Evolutionary conservation across 2,113 vertebrate species (phyloP), one percentile per base, ranked within the genome.

Genomic region (Melanerpes aurifrons): DNA sequence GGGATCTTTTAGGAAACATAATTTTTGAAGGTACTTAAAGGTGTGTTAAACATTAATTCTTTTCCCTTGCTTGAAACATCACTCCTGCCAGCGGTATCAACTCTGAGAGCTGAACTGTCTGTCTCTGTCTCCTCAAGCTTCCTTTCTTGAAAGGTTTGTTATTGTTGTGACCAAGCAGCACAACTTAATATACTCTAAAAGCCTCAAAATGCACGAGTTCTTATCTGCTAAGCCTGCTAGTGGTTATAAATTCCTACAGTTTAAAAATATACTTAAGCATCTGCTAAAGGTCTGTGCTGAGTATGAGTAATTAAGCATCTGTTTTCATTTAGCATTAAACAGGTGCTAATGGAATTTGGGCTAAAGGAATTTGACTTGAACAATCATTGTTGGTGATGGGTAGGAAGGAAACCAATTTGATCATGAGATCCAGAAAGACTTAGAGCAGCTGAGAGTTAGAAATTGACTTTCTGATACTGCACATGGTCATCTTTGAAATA

Each of bases 401-500:
- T 15, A 10, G 67, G 31, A 68, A 32, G 45, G 31, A 67, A 26
- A 45, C 54, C 28, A 50, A 10, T 70, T 84, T 74, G 31, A 10
- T 73, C 45, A 45, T 79, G 47, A 29, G 17, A 45, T 64, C 7
- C 25, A 43, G 68, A 50, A 40, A 22, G 59, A 21, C 28, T 68
- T 35, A 19, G 9, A 45, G 20, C 26, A 67, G 10, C 24, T 20
- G 28, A 40, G 29, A 74, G 18, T 12, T 7, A 35, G 61, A 35
- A 3, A 7, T 7, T 0, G 5, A 3, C 8, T 63, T 75, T 67
- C 58, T 0, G 19, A 21, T 47, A 10, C 7, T 0, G 0, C 4
- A 0, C 11, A 0, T 26, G 8, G 3, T 15, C 48, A 28, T 48
- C 7, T 67, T 63, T 66, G 61, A 61, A 61, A 29, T 63, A 14